Evolutionary conservation across 2,797 vertebrate genomes (phyloP).

Genomic region (Dicrostonyx torquatus): DNA sequence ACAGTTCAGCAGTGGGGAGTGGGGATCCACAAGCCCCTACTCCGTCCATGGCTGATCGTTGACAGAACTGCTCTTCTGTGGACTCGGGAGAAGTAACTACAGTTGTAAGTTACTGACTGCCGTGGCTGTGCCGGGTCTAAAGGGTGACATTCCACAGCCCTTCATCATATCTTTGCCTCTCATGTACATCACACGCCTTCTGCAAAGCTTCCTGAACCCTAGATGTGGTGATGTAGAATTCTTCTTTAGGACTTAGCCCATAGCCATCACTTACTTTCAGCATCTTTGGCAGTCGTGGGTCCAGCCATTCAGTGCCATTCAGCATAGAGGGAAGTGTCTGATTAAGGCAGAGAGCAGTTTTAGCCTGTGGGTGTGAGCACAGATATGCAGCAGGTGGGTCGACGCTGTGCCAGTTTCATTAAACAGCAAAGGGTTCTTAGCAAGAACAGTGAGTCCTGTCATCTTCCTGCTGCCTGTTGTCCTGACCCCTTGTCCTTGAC

Average conservation of each 20-base stretch:
- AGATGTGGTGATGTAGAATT: neutral
- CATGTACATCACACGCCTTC: rapidly evolving
- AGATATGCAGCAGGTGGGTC: neutral
- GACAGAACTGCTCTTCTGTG: neutral
- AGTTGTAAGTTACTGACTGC: neutral
- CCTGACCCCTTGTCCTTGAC: no score
- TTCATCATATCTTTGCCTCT: neutral
- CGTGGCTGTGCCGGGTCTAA: neutral
- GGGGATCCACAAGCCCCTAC: no score
- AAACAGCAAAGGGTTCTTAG: neutral
- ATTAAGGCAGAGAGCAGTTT: neutral
- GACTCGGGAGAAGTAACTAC: neutral
- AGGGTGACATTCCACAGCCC: neutral
- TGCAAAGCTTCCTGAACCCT: neutral
- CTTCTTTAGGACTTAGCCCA: neutral
- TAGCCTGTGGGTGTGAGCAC: neutral
- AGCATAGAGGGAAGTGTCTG: neutral
- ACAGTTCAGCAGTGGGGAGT: neutral
- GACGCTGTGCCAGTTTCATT: neutral
- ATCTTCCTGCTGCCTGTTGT: neutral
- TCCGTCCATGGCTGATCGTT: neutral
- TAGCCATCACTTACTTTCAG: neutral
- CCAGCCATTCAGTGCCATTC: neutral
- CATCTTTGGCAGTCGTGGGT: neutral
- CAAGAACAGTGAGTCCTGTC: neutral